Evolutionary conservation across 2,888 invertebrate genomes (phyloP).

Genomic region (Pyrochroa serraticornis): DNA sequence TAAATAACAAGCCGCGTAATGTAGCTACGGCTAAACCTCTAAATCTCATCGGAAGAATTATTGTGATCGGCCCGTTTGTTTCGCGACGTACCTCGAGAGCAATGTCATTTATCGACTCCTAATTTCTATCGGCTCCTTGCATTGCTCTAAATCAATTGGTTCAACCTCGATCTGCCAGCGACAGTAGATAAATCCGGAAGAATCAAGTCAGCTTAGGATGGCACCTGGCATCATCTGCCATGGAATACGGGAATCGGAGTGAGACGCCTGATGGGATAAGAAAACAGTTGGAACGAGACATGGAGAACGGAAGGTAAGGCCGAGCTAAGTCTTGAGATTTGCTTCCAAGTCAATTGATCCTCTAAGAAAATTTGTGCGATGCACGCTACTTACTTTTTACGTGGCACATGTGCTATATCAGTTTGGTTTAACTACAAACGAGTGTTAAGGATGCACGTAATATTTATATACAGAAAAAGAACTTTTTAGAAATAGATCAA

Average conservation of each 20-base stretch:
- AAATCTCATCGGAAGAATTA: conserved; percentile 42
- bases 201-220: conserved; percentile 51
- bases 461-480: too few relatives aligned
- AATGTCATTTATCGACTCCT: conserved; percentile 39
- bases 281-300: conserved; percentile 38
- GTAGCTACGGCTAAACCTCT: conserved; percentile 45
- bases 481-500: too few relatives aligned
- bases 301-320: conserved; percentile 45
- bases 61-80: conserved; percentile 34
- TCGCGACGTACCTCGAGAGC: conserved; percentile 36
- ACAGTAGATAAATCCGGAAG: conserved; percentile 54
- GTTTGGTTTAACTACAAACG: neutral
- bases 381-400: conserved; percentile 25
- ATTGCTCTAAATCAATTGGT: conserved; percentile 51
- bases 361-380: conserved; percentile 55
- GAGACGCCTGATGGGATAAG: conserved; percentile 20
- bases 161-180: conserved; percentile 49
- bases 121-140: conserved; percentile 35
- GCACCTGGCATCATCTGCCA: conserved; percentile 53
- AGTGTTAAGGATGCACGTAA: too few relatives aligned
- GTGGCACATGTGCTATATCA: neutral
- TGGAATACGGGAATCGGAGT: conserved; percentile 42
- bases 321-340: conserved; percentile 54
- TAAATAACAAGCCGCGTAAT: conserved; percentile 53
- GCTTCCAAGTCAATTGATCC: conserved; percentile 57